Evolutionary conservation across 92 coral and sea anemone genomes (phyloP), one percentile per base, ranked within the genome.

Genomic region (Phenganax subtilis): DNA sequence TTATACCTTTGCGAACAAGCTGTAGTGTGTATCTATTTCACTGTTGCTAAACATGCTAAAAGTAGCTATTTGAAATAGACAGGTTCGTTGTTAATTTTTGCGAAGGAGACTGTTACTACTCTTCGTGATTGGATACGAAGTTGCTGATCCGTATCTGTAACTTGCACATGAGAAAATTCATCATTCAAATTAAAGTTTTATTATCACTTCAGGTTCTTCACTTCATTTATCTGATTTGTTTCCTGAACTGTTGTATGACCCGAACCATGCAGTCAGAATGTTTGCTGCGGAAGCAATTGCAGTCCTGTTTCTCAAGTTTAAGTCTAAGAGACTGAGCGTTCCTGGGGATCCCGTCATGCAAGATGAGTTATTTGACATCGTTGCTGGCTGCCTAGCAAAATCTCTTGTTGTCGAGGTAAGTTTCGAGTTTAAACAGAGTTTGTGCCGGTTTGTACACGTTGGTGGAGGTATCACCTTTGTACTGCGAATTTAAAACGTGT

Each of bases 181-280:
- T 25, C 16, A 1, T 59, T 59, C 27, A 59, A 1, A 25, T 59
- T 59, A 6, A 59, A 14, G 16, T 59, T 59, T 59, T 25, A 3
- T 59, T 14, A 14, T 59, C 65, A 14, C 65, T 59, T 16, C 69
- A 77, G 82, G 11, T 62, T 29, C 73, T 47, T 28, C 68, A 28
- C 53, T 79, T 3, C 83, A 79, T 62, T 28, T 79, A 65, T 79
- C 83, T 0, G 74, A 28, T 79, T 8, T 79, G 75, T 92, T 92
- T 53, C 88, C 99, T 4, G 80, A 83, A 60, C 91, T 90, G n/a
- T 88, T 96, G 20, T 84, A 76, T 53, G 97, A 96, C 84, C 84
- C 87, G 53, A 96, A 96, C 72, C 99, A 90, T 57, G 57, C 88
- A 71, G 87, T 96, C 56, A 91, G 99, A 73, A 90, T 89, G 97